phyloP scores from a whole-genome alignment of 2,797 vertebrate species.

The Esox lucius region DNA sequence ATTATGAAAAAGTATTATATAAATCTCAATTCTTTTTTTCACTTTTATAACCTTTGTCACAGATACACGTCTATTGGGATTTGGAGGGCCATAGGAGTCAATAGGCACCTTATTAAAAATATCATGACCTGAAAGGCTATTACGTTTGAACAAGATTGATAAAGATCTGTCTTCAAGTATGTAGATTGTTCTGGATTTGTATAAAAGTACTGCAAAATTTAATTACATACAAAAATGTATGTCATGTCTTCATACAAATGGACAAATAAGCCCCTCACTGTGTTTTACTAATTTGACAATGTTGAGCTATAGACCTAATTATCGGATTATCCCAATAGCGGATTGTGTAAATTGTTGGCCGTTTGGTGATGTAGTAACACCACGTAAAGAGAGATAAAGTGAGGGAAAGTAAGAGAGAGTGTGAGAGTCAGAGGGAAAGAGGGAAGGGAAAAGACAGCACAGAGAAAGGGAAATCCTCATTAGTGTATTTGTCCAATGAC shows the following conservation, averaged over 20 bases:
- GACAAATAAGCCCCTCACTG: background rate
- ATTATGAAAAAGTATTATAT: background rate
- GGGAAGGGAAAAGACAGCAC: conserved; percentile 20
- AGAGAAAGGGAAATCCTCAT: conserved; percentile 63
- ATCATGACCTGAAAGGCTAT: background rate
- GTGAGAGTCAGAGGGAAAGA: background rate
- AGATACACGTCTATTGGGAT: background rate
- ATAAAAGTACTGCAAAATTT: background rate
- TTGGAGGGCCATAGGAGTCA: background rate
- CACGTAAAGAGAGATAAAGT: conserved; percentile 15
- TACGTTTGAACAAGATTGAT: background rate
- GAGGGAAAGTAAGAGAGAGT: background rate
- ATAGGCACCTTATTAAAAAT: background rate
- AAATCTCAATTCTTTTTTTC: background rate
- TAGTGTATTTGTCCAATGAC: conserved; percentile 57
- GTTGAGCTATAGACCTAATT: background rate
- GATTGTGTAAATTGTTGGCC: background rate
- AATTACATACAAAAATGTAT: background rate
- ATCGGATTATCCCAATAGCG: background rate
- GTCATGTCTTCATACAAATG: background rate
- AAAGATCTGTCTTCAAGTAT: background rate
- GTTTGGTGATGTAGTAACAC: conserved; percentile 19
- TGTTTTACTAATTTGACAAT: background rate
- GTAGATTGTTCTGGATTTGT: background rate
- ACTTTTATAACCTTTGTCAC: background rate